Percentiles rank a stretch among this genome's conserved stretches.
phyloP scores from a whole-genome alignment of 1,140 invertebrate genomes.

The Aricia agestis region DNA sequence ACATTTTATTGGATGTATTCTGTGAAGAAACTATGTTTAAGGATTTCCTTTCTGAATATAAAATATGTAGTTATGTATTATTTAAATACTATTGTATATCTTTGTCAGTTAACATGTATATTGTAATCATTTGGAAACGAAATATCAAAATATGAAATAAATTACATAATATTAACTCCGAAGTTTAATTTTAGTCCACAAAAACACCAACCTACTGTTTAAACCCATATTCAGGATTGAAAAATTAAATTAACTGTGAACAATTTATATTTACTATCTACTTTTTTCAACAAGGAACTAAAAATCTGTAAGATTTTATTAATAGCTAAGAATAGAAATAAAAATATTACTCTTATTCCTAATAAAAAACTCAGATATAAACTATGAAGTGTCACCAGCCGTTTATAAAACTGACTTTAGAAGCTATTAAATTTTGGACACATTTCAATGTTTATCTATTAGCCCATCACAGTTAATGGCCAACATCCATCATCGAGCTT shows the following conservation, averaged over 20 bases:
- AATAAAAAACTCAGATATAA: no score
- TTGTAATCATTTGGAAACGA: constrained; percentile 23
- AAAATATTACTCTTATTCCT: no score
- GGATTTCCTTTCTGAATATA: constrained; percentile 52
- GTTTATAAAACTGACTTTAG: constrained; percentile 39
- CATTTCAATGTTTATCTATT: constrained; percentile 17
- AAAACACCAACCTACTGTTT: constrained; percentile 29
- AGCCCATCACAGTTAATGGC: constrained; percentile 21
- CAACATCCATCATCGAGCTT: constrained; percentile 18
- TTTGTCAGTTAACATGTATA: constrained; percentile 23
- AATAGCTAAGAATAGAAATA: no score
- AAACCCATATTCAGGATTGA: no score
- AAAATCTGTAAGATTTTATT: no score
- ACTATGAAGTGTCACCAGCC: no score
- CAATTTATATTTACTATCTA: no score
- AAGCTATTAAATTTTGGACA: constrained; percentile 48
- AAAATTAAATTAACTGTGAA: no score
- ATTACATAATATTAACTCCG: constrained; percentile 2
- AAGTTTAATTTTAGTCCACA: constrained; percentile 24
- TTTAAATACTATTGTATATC: constrained; percentile 60
- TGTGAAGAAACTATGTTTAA: constrained; percentile 43
- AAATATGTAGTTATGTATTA: constrained; percentile 61
- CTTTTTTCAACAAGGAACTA: no score
- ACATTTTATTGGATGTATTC: constrained; percentile 43
- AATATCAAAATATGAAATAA: constrained; percentile 23